These are phyloP conservation scores for Prosopocoilus inquinatus DNA, from an alignment of 2,888 invertebrate species.

Conservation along the genomic window DNA sequence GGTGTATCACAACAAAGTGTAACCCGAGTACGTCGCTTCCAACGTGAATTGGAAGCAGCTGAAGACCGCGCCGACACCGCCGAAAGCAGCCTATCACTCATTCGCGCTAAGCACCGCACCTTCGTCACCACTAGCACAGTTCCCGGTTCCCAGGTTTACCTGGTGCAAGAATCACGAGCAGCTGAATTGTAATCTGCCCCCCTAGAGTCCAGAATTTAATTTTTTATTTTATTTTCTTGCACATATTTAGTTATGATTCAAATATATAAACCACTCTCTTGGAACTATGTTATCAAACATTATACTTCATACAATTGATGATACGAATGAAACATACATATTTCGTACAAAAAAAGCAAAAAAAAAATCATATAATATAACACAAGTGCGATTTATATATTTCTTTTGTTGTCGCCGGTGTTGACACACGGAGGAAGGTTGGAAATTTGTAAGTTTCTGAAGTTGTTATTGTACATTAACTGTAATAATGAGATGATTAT, in stretches of 20 bases:
- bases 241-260: slow-evolving; percentile 30
- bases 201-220: slow-evolving; percentile 28
- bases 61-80: slow-evolving; percentile 95
- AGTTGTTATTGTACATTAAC: slow-evolving; percentile 33
- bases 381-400: slow-evolving; percentile 35
- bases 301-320: slow-evolving; percentile 6
- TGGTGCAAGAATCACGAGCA: slow-evolving; percentile 79
- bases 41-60: slow-evolving; percentile 95
- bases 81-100: slow-evolving; percentile 90
- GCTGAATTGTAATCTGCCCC: slow-evolving; percentile 41
- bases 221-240: slow-evolving; percentile 44
- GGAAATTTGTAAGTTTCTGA: slow-evolving; percentile 42
- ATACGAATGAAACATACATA: slow-evolving; percentile 35
- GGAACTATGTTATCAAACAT: slow-evolving; percentile 29
- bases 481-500: slow-evolving; percentile 27
- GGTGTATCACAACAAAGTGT: slow-evolving; percentile 89
- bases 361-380: slow-evolving; percentile 17
- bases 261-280: slow-evolving; percentile 37
- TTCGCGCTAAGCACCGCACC: slow-evolving; percentile 97
- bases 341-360: slow-evolving; percentile 26
- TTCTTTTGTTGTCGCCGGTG: slow-evolving; percentile 29
- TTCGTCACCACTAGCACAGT: slow-evolving; percentile 93
- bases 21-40: slow-evolving; percentile 96
- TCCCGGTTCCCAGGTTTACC: slow-evolving; percentile 88
- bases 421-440: not conserved